A percentile compares a stretch with the other conserved stretches of the same genome.
Evolutionary conservation across 2,113 vertebrate species (phyloP).

Genomic region (Solea solea): DNA sequence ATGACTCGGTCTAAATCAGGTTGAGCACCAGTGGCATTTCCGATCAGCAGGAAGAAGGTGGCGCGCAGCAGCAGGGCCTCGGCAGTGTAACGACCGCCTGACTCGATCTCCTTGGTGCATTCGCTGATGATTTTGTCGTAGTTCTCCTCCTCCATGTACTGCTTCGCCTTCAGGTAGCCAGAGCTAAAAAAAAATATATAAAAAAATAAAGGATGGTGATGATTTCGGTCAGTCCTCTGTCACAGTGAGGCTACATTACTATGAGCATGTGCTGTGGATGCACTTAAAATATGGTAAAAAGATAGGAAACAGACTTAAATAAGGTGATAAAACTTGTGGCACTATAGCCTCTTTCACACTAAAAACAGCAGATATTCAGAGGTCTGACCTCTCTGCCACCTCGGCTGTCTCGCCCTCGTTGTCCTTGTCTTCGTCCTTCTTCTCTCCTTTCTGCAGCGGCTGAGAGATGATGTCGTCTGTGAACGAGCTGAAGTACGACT

Average conservation of each 20-base stretch:
- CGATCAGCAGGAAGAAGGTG: constrained; percentile 98
- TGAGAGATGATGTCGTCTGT: constrained; percentile 99
- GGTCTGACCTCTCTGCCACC: constrained; percentile 88
- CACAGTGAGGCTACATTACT: no score
- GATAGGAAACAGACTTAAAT: no score
- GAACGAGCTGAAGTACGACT: constrained; percentile 99
- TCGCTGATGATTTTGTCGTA: constrained; percentile 99
- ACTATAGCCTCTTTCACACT: no score
- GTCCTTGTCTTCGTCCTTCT: constrained; percentile 98
- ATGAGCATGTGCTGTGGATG: not conserved
- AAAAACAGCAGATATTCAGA: no score
- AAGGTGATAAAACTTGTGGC: no score
- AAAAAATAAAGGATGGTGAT: no score
- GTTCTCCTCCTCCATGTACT: constrained; percentile 99
- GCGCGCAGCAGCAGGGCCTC: constrained; percentile 95
- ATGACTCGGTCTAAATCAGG: constrained; percentile 96
- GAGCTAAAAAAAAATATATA: constrained; percentile 72
- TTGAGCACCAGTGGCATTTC: constrained; percentile 92
- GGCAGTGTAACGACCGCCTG: constrained; percentile 89
- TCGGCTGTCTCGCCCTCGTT: constrained; percentile 95
- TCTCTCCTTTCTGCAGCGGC: constrained; percentile 95
- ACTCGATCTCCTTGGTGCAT: constrained; percentile 96
- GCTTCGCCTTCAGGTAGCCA: constrained; percentile 96
- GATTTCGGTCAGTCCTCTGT: no score
- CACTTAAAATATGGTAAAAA: no score